Conservation (phyloP, 2,888 invertebrate genomes). For the Ophion costatus region DNA sequence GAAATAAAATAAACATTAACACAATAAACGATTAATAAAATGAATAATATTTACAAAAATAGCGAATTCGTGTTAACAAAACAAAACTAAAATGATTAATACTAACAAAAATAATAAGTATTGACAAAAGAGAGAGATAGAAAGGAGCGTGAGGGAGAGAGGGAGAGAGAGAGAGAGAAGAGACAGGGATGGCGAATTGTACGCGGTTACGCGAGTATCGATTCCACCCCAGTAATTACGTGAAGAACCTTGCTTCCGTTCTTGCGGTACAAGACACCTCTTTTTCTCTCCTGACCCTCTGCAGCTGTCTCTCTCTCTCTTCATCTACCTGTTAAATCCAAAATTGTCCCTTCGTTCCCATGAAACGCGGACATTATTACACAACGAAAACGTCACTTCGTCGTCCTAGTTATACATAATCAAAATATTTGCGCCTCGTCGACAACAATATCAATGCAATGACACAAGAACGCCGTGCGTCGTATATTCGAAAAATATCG, state of each 20-base stretch:
- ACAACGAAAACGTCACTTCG: slow-evolving; percentile 30
- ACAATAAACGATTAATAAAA: too few relatives aligned
- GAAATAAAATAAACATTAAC: too few relatives aligned
- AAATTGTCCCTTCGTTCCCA: slow-evolving; percentile 31
- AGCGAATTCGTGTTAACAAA: too few relatives aligned
- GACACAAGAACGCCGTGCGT: slow-evolving; percentile 9
- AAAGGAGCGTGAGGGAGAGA: not conserved
- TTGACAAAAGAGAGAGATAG: too few relatives aligned
- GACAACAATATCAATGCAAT: slow-evolving; percentile 3
- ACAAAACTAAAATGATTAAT: too few relatives aligned
- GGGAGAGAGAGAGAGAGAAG: slow-evolving; percentile 47
- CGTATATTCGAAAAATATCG: not conserved
- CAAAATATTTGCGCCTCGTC: slow-evolving; percentile 9
- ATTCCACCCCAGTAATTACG: slow-evolving; percentile 68
- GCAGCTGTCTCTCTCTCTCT: slow-evolving; percentile 40
- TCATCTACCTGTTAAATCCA: slow-evolving; percentile 25
- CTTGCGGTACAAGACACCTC: slow-evolving; percentile 51
- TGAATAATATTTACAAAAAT: too few relatives aligned
- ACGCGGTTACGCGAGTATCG: slow-evolving; percentile 67
- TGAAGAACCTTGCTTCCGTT: slow-evolving; percentile 67
- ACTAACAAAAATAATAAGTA: too few relatives aligned
- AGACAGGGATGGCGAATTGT: slow-evolving; percentile 18
- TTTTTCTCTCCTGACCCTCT: slow-evolving; percentile 22
- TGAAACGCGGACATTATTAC: slow-evolving; percentile 22
- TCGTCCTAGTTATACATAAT: slow-evolving; percentile 14